A percentile compares a stretch with the other conserved stretches of the same genome.
These are phyloP conservation scores for Reinhardtius hippoglossoides DNA, from an alignment of 2,113 vertebrate species.

Conservation along the genomic window DNA sequence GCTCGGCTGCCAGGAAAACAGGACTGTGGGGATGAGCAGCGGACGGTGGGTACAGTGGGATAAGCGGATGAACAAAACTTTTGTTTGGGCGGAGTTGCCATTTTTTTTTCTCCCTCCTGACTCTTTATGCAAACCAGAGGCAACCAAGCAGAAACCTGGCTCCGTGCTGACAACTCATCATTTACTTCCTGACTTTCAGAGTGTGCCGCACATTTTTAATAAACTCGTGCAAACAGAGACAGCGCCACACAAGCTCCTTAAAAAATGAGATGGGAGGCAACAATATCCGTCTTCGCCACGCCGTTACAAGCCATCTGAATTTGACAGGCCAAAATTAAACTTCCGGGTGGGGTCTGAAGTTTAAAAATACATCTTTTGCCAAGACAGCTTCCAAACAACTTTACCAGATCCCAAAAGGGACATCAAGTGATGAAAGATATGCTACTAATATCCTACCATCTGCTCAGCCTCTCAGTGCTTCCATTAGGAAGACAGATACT, in stretches of 20 bases:
- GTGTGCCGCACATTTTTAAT: constrained; percentile 62
- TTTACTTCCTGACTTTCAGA: constrained; percentile 60
- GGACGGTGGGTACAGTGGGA: constrained; percentile 34
- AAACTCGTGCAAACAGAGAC: constrained; percentile 35
- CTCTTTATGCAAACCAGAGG: constrained; percentile 65
- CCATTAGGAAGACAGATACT: constrained; percentile 62
- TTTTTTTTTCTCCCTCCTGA: constrained; percentile 49
- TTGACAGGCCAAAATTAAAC: constrained; percentile 47
- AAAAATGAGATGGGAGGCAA: constrained; percentile 48
- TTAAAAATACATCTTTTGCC: constrained; percentile 44
- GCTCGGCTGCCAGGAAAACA: constrained; percentile 41
- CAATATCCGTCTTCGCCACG: constrained; percentile 39
- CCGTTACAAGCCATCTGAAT: constrained; percentile 32
- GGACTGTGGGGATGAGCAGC: constrained; percentile 27
- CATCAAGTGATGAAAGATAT: constrained; percentile 65
- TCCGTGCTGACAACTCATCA: constrained; percentile 64
- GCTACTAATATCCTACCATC: constrained; percentile 70
- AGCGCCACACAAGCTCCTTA: constrained; percentile 11
- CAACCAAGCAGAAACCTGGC: constrained; percentile 55
- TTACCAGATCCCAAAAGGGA: constrained; percentile 63
- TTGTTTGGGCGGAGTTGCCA: constrained; percentile 49
- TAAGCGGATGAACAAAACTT: constrained; percentile 36
- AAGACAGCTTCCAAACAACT: constrained; percentile 45
- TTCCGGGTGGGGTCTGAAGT: constrained; percentile 31
- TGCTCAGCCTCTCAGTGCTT: constrained; percentile 59